Base-by-base conservation (phyloP, 1,140 invertebrate species). In the Diploscapter pachys region DNA sequence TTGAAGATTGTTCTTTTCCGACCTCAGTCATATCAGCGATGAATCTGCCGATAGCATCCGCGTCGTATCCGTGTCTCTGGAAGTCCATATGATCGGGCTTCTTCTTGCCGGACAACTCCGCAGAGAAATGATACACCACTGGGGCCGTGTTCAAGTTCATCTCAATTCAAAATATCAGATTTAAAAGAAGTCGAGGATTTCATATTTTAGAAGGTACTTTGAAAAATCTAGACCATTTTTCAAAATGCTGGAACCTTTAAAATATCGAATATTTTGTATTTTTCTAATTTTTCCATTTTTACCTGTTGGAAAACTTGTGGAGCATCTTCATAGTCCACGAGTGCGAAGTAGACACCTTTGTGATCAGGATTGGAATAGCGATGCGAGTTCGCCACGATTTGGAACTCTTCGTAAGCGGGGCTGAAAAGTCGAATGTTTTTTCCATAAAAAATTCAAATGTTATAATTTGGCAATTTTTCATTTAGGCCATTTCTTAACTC, bases 241-340 rank as follows among this genome's bases (percentile, higher is more conserved):
- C 31, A 31, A 31, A 31, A 31, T 31, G 31, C 31, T 31, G 31
- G 31, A 31, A 31, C 31, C 1, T 31, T 31, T 31, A 31, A 31
- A 31, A 31, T 1, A 31, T 31, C 31, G 1, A 94, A 86, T 61
- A 89, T 89, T 75, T 61, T 76, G 31, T 65, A 65, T 13, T 49
- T 48, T 11, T n/a, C 9, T 9, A 6, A 8, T 65, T 6, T 65
- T 59, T 9, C n/a, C n/a, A 13, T 9, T 13, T 8, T 8, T 48
- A 11, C 93, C 89, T 92, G 89, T 89, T 94, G 93, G 88, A 99
- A 99, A 51, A 98, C 92, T 87, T 98, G 95, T 63, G 94, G 92
- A 9, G 94, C 95, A 86, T 99, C 96, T 88, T 99, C 97, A 88
- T 98, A 99, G 87, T 99, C 97, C 61, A 99, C 95, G 87, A 97